phyloP scores from a whole-genome alignment of 92 coral and sea anemone genomes.

The Chrysogorgia sp. region DNA sequence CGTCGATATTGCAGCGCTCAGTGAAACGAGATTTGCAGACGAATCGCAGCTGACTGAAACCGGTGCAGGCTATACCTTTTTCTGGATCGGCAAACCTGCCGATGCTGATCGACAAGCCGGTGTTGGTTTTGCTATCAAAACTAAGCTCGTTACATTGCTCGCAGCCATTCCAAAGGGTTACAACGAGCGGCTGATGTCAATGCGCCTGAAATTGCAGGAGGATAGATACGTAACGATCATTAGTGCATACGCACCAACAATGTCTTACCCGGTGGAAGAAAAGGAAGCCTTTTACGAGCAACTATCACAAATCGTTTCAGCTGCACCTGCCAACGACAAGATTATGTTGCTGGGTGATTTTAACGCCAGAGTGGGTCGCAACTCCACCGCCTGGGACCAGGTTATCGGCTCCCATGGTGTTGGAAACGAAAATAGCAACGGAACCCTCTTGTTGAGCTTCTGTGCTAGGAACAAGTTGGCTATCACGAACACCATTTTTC shows the following conservation, averaged over 20 bases:
- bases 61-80: conserved; percentile 59
- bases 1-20: conserved; percentile 56
- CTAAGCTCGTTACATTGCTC: neutral
- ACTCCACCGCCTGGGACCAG: too few relatives aligned
- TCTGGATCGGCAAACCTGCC: conserved; percentile 46
- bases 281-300: neutral
- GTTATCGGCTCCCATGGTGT: too few relatives aligned
- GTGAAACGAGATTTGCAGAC: conserved; percentile 54
- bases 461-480: too few relatives aligned
- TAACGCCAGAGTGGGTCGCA: neutral
- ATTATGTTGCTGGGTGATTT: neutral
- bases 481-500: too few relatives aligned
- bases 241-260: neutral
- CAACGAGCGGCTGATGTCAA: neutral
- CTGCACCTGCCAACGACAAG: neutral
- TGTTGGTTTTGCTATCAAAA: conserved; percentile 6
- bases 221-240: neutral
- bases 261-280: neutral
- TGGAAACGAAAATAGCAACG: too few relatives aligned
- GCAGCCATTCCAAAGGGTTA: neutral
- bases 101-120: conserved; percentile 11
- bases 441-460: too few relatives aligned
- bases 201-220: neutral
- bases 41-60: conserved; percentile 54
- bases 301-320: neutral